Percentiles rank a stretch among this genome's conserved stretches.
Evolutionary conservation across 1,140 invertebrate species (phyloP).

Genomic region (Zaprionus nigranus): DNA sequence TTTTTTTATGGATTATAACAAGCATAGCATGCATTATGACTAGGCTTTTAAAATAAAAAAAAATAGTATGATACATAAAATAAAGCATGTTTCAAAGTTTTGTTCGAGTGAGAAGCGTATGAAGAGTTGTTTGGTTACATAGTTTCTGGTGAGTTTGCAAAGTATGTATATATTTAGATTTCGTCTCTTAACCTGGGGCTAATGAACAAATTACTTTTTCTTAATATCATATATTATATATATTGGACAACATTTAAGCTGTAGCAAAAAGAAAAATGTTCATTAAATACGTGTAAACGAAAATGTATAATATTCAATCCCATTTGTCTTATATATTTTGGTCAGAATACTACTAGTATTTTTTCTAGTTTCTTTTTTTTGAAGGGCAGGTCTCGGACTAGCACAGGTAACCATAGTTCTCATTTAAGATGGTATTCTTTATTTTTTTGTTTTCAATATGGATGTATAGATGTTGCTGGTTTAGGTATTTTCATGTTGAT

Average conservation of each 20-base stretch:
- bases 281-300: conserved; percentile 85
- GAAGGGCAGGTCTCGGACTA: conserved; percentile 48
- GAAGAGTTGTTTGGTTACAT: conserved; percentile 23
- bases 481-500: conserved; percentile 55
- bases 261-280: conserved; percentile 83
- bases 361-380: conserved; percentile 18
- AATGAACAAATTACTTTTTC: conserved; percentile 79
- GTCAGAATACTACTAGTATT: conserved; percentile 44
- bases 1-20: conserved; percentile 38
- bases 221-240: conserved; percentile 29
- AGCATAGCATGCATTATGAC: conserved; percentile 72
- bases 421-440: conserved; percentile 19
- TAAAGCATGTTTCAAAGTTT: conserved; percentile 34
- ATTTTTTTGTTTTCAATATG: conserved; percentile 36
- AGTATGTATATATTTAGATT: conserved; percentile 41
- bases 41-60: conserved; percentile 53
- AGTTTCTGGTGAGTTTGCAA: conserved; percentile 27
- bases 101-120: conserved; percentile 65
- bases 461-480: conserved; percentile 42
- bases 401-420: conserved; percentile 67
- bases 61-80: conserved; percentile 46
- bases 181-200: conserved; percentile 50
- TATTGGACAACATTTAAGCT: conserved; percentile 57
- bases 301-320: conserved; percentile 85
- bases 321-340: conserved; percentile 65